phyloP scores from a whole-genome alignment of 2,797 vertebrate genomes.

The Gymnocypris eckloni region DNA sequence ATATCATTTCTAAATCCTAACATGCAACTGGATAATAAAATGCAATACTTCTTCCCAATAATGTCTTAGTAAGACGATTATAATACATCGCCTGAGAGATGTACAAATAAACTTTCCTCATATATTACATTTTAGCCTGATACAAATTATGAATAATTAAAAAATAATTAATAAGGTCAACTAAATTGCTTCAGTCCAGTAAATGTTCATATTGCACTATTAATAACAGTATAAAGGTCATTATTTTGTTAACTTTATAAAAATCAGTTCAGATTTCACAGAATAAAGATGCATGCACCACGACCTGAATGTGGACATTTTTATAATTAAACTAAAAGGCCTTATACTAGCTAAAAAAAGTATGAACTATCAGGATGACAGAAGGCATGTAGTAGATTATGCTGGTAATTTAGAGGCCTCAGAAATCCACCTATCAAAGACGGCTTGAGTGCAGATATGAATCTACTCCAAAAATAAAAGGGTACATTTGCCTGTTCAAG shows the following conservation, averaged over 20 bases:
- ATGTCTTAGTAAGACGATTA: neutral
- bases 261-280: neutral
- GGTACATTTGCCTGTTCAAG: neutral
- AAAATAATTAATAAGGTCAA: neutral
- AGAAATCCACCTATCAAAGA: neutral
- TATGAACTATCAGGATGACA: neutral
- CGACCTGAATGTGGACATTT: neutral
- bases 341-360: neutral
- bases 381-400: neutral
- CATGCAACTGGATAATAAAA: too few species aligned
- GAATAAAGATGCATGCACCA: neutral
- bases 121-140: neutral
- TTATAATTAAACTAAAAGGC: neutral
- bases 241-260: neutral
- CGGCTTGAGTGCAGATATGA: neutral
- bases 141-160: neutral
- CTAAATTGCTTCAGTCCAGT: neutral
- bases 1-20: neutral
- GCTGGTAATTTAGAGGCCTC: neutral
- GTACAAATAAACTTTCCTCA: neutral
- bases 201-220: neutral
- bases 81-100: neutral
- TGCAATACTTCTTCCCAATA: neutral
- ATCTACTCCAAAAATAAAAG: neutral
- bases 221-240: neutral